Evolutionary conservation across 2,888 invertebrate genomes (phyloP), one percentile per base, ranked within the genome.

Genomic region (Lamellibrachia columna): DNA sequence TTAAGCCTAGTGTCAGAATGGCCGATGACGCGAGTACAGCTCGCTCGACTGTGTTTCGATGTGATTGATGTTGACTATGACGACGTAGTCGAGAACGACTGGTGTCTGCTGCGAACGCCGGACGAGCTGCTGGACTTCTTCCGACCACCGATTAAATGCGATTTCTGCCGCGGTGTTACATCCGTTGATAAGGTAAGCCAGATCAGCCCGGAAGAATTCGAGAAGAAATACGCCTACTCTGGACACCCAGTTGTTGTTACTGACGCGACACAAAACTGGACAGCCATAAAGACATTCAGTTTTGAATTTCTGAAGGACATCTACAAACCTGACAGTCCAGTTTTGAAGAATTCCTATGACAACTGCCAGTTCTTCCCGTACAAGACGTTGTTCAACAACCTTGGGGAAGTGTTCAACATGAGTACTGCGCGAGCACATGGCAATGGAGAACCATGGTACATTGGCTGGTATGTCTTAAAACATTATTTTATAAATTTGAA

Each of bases 281-380:
- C 98, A 60, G 99, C 99, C 0, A 96, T 97, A 28, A 95, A 97
- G 93, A 97, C 97, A 92, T 99, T 99, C 96, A 97, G 98, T 94
- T 99, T 98, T 95, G 97, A 97, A 93, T 98, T 98, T 96, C 98
- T 99, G 96, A 75, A 75, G 22, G 75, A 75, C n/a, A 93, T 97
- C 92, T 99, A 99, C 96, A 94, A 95, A 11, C 97, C 97, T 58
- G 97, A 97, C 90, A 94, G 94, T 93, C 92, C 93, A 60, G 93
- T 94, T 52, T 92, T 96, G 92, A 95, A 96, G 92, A 95, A n/a
- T 75, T 75, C 75, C 15, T 6, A 6, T 75, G 75, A 75, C 75
- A 75, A 98, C 94, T 99, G 99, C 95, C 99, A 99, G 96, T 99
- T 99, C 97, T 98, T 99, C 96, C 98, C 99, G 0, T 99, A 99